A percentile compares a stretch with the other conserved stretches of the same genome.
Evolutionary conservation across 2,797 vertebrate species (phyloP).

Genomic region (Kryptolebias ocellatus): DNA sequence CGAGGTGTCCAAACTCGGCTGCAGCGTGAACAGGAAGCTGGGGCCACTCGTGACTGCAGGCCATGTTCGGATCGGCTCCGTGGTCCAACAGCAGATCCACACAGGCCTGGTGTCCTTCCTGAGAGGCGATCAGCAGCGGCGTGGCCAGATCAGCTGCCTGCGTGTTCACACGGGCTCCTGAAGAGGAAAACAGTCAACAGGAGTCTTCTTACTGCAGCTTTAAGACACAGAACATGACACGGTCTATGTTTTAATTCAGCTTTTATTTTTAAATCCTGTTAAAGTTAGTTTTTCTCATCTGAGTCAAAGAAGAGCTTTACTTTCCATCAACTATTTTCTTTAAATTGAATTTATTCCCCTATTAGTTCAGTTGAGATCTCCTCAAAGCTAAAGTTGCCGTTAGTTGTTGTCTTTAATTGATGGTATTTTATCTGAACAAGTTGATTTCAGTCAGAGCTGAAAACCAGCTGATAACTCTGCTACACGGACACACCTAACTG

Average conservation of each 20-base stretch:
- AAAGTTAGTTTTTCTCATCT: too few relatives aligned
- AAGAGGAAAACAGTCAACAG: constrained; percentile 6
- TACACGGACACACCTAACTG: background rate
- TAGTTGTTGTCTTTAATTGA: too few relatives aligned
- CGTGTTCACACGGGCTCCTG: constrained; percentile 89
- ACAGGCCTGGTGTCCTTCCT: constrained; percentile 89
- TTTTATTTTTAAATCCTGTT: too few relatives aligned
- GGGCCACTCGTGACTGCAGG: constrained; percentile 88
- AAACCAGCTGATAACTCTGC: background rate
- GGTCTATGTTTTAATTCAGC: too few relatives aligned
- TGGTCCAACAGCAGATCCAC: constrained; percentile 85
- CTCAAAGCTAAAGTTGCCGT: too few relatives aligned
- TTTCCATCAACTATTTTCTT: too few relatives aligned
- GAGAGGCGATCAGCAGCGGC: constrained; percentile 92
- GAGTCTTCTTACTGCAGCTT: background rate
- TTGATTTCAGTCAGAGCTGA: background rate
- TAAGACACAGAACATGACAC: background rate
- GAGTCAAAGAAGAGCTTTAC: too few relatives aligned
- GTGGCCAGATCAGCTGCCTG: constrained; percentile 91
- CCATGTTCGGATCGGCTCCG: constrained; percentile 87
- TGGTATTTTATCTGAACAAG: too few relatives aligned
- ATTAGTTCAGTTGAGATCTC: too few relatives aligned
- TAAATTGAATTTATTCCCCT: too few relatives aligned
- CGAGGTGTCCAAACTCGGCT: constrained; percentile 86
- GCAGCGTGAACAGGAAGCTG: constrained; percentile 94